Base-by-base conservation (phyloP, 2,888 invertebrate species). In the Candidula unifasciata region DNA sequence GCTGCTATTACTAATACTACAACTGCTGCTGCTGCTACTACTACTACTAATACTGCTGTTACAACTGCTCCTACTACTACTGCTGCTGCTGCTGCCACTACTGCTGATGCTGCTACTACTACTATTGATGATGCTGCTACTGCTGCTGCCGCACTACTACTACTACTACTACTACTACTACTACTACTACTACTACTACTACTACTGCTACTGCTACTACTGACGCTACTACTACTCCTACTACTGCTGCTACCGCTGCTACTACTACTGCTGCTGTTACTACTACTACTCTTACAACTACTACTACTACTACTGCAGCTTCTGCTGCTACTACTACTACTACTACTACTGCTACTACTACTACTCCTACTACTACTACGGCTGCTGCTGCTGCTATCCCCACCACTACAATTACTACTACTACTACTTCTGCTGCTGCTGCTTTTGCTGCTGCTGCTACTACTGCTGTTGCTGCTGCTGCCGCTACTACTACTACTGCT, bases 11-110 rank as follows among this genome's bases (percentile, higher is more conserved):
- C 60, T 8, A 60, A 5, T 8, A n/a, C 60, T 60, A 60, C 60
- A 10, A 60, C 18, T 18, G 18, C 60, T n/a, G 21, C 27, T 54
- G 24, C 77, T 44, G 8, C 44, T 76, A 44, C 37, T 44, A 27
- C 52, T 77, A 44, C 44, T 66, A 66, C 66, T 66, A 66, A 8
- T 66, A 66, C 66, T 66, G 18, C 66, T 66, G 18, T 18, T 66
- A 66, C 66, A 13, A 66, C 66, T 66, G 18, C 66, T 66, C 6
- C 66, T 66, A 66, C 66, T 66, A 66, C 66, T 66, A 66, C 66
- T 66, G 18, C 66, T 66, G 18, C 66, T 2, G 18, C 66, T 66
- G 18, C 66, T 1, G 13, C 44, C 13, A 1, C 2, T 44, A 13
- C 44, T 1, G 2, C 44, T 44, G 2, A 6, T 44, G 2, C 44